Percentiles rank a stretch among this genome's conserved stretches.
phyloP scores from a whole-genome alignment of 1,140 invertebrate genomes.

The Drosophila mayri region DNA sequence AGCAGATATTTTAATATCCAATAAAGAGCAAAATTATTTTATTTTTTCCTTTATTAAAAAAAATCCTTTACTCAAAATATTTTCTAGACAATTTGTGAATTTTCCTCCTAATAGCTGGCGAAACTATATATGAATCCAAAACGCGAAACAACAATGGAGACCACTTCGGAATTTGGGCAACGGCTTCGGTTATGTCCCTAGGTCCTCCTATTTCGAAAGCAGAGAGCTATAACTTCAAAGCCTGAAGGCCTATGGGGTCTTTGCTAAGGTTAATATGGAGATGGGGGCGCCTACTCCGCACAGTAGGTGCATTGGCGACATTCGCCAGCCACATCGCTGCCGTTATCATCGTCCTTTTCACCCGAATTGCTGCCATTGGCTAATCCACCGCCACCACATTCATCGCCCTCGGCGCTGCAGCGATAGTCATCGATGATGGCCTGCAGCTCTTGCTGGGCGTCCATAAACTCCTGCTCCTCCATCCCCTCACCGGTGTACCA shows the following conservation, averaged over 20 bases:
- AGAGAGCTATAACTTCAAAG: background rate
- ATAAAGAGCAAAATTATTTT: background rate
- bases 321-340: slow-evolving; percentile 1
- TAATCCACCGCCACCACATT: background rate
- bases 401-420: slow-evolving; percentile 41
- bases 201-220: background rate
- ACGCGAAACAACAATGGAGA: slow-evolving; percentile 9
- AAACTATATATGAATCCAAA: slow-evolving; percentile 9
- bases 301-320: slow-evolving; percentile 42
- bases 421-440: slow-evolving; percentile 75
- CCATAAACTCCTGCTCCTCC: slow-evolving; percentile 92
- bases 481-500: slow-evolving; percentile 92
- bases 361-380: background rate
- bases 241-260: slow-evolving; percentile 1
- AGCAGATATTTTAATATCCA: background rate
- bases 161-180: slow-evolving; percentile 18
- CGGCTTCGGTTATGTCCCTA: background rate
- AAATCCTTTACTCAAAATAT: slow-evolving; percentile 10
- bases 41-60: background rate
- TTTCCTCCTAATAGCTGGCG: background rate
- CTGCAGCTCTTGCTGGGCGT: slow-evolving; percentile 87
- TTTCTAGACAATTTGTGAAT: slow-evolving; percentile 9
- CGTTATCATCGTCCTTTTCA: slow-evolving; percentile 12
- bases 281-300: background rate
- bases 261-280: background rate